Conservation (phyloP, 2,113 vertebrate genomes). For the Myotis yumanensis region DNA sequence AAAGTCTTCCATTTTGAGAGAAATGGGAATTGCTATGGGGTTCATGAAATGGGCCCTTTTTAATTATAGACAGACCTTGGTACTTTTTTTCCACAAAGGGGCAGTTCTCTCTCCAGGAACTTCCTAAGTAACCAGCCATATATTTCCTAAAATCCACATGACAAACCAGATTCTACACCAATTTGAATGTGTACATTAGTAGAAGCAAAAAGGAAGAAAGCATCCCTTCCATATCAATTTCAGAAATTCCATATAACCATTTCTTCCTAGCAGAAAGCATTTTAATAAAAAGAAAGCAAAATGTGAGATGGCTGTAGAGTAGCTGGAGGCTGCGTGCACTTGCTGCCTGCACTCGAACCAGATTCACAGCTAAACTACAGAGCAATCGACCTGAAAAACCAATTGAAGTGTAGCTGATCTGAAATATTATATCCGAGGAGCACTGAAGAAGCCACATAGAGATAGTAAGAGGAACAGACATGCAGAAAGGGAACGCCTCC, state of each 20-base stretch:
- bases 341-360: too few species aligned
- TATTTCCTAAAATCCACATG: neutral
- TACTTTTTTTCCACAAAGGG: neutral
- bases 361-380: too few species aligned
- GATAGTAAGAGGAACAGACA: too few species aligned
- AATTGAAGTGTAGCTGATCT: too few species aligned
- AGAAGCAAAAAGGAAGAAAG: neutral
- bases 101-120: neutral
- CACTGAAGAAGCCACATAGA: too few species aligned
- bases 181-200: neutral
- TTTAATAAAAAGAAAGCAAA: neutral
- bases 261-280: neutral
- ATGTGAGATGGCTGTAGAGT: too few species aligned
- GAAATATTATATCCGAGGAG: too few species aligned
- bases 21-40: neutral
- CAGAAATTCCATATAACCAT: neutral
- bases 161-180: neutral
- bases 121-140: neutral
- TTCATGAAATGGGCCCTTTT: neutral
- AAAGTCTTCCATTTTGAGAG: neutral
- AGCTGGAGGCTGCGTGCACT: too few species aligned
- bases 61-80: neutral
- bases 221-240: neutral
- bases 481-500: too few species aligned
- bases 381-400: too few species aligned